Conservation (phyloP, 2,113 vertebrate genomes). For the Sisor rabdophorus region DNA sequence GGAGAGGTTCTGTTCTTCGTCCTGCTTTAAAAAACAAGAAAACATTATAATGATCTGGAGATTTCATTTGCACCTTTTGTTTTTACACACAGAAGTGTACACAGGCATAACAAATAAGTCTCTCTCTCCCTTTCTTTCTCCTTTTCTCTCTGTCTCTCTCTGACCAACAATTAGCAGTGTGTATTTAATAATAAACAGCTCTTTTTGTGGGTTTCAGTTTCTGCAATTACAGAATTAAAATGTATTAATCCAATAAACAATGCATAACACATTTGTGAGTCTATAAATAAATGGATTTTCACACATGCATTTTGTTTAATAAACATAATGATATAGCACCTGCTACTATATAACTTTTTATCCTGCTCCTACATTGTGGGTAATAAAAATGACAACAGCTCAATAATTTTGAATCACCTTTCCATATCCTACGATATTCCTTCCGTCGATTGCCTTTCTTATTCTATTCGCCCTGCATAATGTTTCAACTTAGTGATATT, state of each 20-base stretch:
- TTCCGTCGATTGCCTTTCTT: slow-evolving; percentile 54
- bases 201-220: not conserved
- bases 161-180: slow-evolving; percentile 17
- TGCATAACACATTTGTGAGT: not conserved
- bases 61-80: slow-evolving; percentile 25
- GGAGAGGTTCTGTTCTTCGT: not conserved
- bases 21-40: slow-evolving; percentile 3
- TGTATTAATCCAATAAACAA: not conserved
- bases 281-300: slow-evolving; percentile 5
- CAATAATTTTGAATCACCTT: slow-evolving; percentile 63
- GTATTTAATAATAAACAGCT: not conserved
- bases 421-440: slow-evolving; percentile 55
- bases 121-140: not conserved
- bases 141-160: not conserved
- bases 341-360: slow-evolving; percentile 20
- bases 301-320: not conserved
- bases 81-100: slow-evolving; percentile 1
- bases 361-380: slow-evolving; percentile 39
- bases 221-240: not conserved
- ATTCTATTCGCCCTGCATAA: slow-evolving; percentile 54
- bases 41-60: slow-evolving; percentile 17
- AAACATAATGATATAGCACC: slow-evolving; percentile 22
- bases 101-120: not conserved
- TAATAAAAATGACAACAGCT: slow-evolving; percentile 46
- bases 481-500: slow-evolving; percentile 61